A percentile compares a stretch with the other conserved stretches of the same genome.
Evolutionary conservation across 2,113 vertebrate species (phyloP).

Genomic region (Vulpes lagopus): DNA sequence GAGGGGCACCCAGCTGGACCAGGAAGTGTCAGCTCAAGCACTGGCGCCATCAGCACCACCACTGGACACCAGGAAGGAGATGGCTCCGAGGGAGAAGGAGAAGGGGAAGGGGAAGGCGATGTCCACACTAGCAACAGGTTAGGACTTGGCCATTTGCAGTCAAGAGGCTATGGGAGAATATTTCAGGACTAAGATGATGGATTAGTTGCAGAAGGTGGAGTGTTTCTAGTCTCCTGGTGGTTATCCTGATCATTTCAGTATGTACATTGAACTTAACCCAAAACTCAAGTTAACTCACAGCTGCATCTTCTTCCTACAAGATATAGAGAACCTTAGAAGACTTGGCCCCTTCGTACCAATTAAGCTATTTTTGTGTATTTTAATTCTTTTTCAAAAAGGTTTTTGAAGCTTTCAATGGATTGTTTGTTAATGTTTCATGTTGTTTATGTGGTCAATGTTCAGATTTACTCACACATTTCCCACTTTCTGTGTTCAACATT

Average conservation of each 20-base stretch:
- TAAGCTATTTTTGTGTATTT: background rate
- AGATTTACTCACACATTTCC: background rate
- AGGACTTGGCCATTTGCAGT: conserved; percentile 42
- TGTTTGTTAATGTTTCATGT: background rate
- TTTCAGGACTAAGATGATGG: background rate
- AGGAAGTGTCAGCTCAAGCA: conserved; percentile 98
- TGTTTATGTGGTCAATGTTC: background rate
- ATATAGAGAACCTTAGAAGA: background rate
- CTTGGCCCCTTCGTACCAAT: background rate
- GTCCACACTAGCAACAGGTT: conserved; percentile 97
- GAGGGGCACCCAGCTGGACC: conserved; percentile 97
- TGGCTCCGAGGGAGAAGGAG: conserved; percentile 94
- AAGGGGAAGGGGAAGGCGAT: conserved; percentile 96
- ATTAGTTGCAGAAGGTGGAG: background rate
- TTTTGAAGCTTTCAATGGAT: background rate
- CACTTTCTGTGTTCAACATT: background rate
- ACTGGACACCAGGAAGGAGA: conserved; percentile 98
- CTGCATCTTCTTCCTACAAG: background rate
- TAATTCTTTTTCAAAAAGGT: background rate
- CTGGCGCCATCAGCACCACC: conserved; percentile 97
- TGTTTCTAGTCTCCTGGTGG: background rate
- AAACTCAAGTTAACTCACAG: background rate
- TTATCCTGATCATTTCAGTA: background rate
- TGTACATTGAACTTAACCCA: background rate
- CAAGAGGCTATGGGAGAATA: background rate